Base-by-base conservation (phyloP, 2,797 vertebrate species). In the Channa striata region DNA sequence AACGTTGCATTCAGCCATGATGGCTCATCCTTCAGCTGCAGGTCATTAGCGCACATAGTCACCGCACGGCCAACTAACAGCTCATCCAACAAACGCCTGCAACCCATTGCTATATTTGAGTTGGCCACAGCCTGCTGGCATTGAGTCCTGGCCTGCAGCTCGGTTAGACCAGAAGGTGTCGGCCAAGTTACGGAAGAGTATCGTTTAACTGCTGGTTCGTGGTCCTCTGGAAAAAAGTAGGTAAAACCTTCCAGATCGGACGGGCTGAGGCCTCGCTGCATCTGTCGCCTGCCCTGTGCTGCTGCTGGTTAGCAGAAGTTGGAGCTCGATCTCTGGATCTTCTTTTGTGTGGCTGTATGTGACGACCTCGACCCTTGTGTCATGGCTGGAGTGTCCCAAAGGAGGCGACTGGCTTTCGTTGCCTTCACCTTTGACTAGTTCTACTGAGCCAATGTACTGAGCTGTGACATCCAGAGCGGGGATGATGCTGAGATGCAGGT, bases 161-260 rank as follows among this genome's bases (percentile, higher is more conserved):
- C 79, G 0, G 85, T 96, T 67, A 97, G 87, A 36, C 96, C 95
- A 3, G 95, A 95, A 1, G 90, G 91, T 1, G 95, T 95, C 66
- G 96, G 96, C 95, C 96, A 97, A 0, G 72, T 90, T 14, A 88
- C 90, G 40, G 91, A 37, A 11, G 75, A 62, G 5, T 89, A 89
- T 1, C 72, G 57, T 0, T 80, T 88, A 17, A 48, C 66, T 9
- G 89, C 87, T 2, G 84, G 68, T 16, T 89, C 75, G 0, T 97
- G 95, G 80, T 97, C 96, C 72, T 97, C 95, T 0, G 96, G 95
- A 83, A 97, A 98, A 74, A 96, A 96, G 75, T 97, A 97, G 73
- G 93, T 81, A 25, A 94, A 89, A 6, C 88, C 89, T 42, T 95
- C 91, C 7, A 94, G 69, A 44, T 94, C 90, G 0, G 80, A 75